Base-by-base conservation (phyloP, 35 echinoderm and acorn worm genomes). In the Nesometra sesokonis region DNA sequence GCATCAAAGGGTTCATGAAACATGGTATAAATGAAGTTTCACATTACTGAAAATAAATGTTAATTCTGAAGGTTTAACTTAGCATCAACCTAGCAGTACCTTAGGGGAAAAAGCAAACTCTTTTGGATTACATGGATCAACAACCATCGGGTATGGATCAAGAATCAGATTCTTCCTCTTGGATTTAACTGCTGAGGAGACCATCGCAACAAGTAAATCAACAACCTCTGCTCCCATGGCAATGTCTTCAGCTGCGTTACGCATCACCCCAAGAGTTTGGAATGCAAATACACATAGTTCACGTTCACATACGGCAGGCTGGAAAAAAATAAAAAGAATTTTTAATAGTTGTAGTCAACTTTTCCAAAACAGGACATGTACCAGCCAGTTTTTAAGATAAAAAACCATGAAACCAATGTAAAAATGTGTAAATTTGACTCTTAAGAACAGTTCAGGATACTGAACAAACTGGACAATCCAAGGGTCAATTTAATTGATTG, bases 271-370 rank as follows among this genome's bases (percentile, higher is more conserved):
- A 13, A 99, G 83, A 32, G 90, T 99, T 86, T 99, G 92, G 90
- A 94, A 93, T 35, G 92, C 94, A 79, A 94, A 94, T 40, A 99
- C 96, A 82, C 96, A 99, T 8, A 99, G 93, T 82, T 99, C 96
- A n/a, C 96, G 87, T 81, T 93, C 92, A 86, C 96, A 99, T 46
- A 99, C 96, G 78, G 96, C 96, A 90, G 96, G 96, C 96, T 99
- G 81, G 13, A 30, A 82, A 86, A 1, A 76, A 82, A 80, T 76
- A 36, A 36, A 34, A 78, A 47, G 19, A 13, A 77, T 29, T 30
- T 86, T 19, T 29, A 23, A 0, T n/a, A n/a, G n/a, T n/a, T n/a
- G n/a, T n/a, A n/a, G n/a, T n/a, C n/a, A n/a, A n/a, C n/a, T n/a
- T n/a, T n/a, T n/a, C n/a, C n/a, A n/a, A n/a, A n/a, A n/a, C n/a